A percentile compares a stretch with the other conserved stretches of the same genome.
These are phyloP conservation scores for Hesperophylax magnus DNA, from an alignment of 1,140 invertebrate genomes.

Conservation along the genomic window DNA sequence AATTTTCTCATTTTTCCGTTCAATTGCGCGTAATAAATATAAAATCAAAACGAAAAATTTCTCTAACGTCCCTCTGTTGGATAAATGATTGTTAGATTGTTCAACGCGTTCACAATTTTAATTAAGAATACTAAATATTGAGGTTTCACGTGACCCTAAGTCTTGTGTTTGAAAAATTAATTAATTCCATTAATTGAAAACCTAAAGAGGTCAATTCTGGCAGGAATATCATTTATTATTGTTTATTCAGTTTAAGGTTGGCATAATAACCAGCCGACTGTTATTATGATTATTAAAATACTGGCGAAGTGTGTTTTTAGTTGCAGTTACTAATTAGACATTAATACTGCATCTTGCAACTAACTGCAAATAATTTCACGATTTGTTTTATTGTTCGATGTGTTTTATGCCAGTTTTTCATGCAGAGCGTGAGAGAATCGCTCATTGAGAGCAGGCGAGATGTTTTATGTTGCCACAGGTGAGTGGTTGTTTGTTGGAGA, in stretches of 20 bases:
- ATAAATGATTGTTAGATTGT: constrained; percentile 22
- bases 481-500: no score
- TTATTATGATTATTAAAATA: constrained; percentile 11
- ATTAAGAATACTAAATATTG: constrained; percentile 32
- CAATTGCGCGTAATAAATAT: no score
- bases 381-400: constrained; percentile 14
- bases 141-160: constrained; percentile 24
- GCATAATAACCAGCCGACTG: background rate
- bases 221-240: background rate
- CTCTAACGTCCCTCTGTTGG: background rate
- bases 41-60: background rate
- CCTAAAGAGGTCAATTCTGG: constrained; percentile 13
- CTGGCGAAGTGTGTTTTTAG: background rate
- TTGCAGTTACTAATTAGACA: background rate
- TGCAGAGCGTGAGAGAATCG: constrained; percentile 2
- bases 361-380: constrained; percentile 2
- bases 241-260: constrained; percentile 39
- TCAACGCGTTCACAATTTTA: constrained; percentile 34
- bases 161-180: background rate
- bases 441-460: background rate
- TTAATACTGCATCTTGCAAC: background rate
- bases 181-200: constrained; percentile 19
- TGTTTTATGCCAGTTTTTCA: background rate
- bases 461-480: no score
- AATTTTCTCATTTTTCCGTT: no score